Evolutionary conservation across 2,888 invertebrate species (phyloP), one percentile per base, ranked within the genome.

Genomic region (Campoletis raptor): DNA sequence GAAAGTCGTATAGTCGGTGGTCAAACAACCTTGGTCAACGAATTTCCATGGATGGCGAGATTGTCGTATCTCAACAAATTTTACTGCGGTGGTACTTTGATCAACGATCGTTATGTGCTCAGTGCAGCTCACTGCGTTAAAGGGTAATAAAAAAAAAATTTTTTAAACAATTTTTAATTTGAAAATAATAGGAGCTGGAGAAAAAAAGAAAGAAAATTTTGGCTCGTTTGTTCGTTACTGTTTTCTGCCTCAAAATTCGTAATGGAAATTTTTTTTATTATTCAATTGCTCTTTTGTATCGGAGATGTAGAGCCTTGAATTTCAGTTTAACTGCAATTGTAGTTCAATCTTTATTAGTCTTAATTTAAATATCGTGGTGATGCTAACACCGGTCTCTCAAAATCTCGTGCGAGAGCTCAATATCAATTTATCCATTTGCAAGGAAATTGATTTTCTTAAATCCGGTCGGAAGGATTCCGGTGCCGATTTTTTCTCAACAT

Each of bases 41-140:
- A 98, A 94, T 98, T 97, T 94, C 98, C 98, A 7, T 98, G 98
- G 98, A 97, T 98, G 96, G 98, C 97, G 21, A 96, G 97, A 79
- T 95, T 98, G 73, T 97, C 97, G 4, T 98, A 98, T 95, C 97
- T 98, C 94, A 98, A 97, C 94, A 96, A 97, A 91, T 98, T 98
- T 95, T 98, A 98, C 94, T 98, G 98, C 92, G 98, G 98, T 18
- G 98, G 98, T 69, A 97, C 97, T 95, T 95, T 98, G 87, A 97
- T 98, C 94, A 98, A 98, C 92, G 98, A 98, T 94, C 96, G 97
- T 94, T 98, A 98, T 91, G 98, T 98, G 36, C 95, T 98, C 70
- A 97, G 98, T 0, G 98, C 98, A 0, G 98, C 98, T 0, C 98
- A 98, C 94, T 98, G 98, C 93, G 97, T 98, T 86, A 98, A 97